Evolutionary conservation across 2,113 vertebrate species (phyloP).

Genomic region (Eudorcas thomsonii): DNA sequence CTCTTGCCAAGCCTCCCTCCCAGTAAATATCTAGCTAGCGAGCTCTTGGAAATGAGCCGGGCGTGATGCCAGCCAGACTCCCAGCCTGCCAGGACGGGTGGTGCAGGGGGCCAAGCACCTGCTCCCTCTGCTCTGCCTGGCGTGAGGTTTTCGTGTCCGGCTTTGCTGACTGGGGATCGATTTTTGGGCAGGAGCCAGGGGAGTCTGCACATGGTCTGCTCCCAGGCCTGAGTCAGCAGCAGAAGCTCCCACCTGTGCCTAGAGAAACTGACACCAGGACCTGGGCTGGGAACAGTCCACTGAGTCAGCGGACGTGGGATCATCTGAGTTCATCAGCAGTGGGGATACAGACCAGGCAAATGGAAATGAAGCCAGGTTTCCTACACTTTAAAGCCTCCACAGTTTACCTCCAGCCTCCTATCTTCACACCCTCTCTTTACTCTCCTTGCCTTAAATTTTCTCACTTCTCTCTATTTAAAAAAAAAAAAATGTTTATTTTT

Average conservation of each 20-base stretch:
- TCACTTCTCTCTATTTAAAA: not conserved
- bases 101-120: conserved; percentile 56
- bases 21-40: conserved; percentile 57
- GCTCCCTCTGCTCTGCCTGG: not conserved
- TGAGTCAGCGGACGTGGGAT: not conserved
- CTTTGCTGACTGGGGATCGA: not conserved
- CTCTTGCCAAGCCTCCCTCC: conserved; percentile 57
- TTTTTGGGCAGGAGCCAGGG: not conserved
- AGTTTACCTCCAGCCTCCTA: not conserved
- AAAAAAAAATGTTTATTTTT: not conserved
- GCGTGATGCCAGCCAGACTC: conserved; percentile 53
- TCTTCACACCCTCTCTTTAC: not conserved
- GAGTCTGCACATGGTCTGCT: not conserved
- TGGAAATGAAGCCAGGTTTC: not conserved
- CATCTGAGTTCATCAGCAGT: not conserved
- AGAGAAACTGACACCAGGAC: not conserved
- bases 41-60: conserved; percentile 56
- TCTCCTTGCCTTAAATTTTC: not conserved
- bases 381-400: not conserved
- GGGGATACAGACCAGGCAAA: not conserved
- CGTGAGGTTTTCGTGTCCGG: not conserved
- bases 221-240: conserved; percentile 18
- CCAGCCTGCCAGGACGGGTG: conserved; percentile 49
- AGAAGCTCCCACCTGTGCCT: not conserved
- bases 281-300: not conserved